phyloP scores from a whole-genome alignment of 2,113 vertebrate species.

The Thermophis baileyi region DNA sequence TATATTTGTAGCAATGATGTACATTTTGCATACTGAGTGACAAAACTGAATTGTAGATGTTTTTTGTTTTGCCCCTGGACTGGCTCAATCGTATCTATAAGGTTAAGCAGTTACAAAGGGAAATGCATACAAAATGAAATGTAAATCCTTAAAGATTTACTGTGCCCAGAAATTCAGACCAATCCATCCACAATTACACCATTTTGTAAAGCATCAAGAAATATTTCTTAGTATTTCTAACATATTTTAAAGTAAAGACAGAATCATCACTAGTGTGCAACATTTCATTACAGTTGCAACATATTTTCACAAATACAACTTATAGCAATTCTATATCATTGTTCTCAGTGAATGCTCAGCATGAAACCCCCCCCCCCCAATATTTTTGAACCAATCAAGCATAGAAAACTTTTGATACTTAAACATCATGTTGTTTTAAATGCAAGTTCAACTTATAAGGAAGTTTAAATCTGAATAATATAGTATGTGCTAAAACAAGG shows the following conservation, averaged over 20 bases:
- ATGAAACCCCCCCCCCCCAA: not conserved
- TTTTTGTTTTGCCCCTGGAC: not conserved
- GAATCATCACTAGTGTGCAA: not conserved
- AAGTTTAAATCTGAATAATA: not conserved
- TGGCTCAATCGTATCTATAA: not conserved
- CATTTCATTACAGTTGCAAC: not conserved
- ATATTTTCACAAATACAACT: not conserved
- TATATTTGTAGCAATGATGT: not conserved
- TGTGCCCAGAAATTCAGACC: not conserved
- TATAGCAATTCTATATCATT: not conserved
- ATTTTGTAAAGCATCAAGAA: not conserved
- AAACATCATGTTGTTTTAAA: constrained; percentile 4
- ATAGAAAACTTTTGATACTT: not conserved
- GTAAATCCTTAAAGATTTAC: not conserved
- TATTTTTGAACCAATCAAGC: not conserved
- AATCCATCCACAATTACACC: not conserved
- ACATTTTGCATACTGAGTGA: not conserved
- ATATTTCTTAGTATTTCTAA: not conserved
- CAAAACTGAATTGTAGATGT: not conserved
- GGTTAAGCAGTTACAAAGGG: not conserved
- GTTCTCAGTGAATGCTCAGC: not conserved
- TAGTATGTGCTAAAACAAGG: not conserved
- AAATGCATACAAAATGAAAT: not conserved
- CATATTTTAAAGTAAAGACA: not conserved
- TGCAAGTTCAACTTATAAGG: not conserved